Evolutionary conservation across 2,888 invertebrate species (phyloP).

Genomic region (Halictus quadricinctus): DNA sequence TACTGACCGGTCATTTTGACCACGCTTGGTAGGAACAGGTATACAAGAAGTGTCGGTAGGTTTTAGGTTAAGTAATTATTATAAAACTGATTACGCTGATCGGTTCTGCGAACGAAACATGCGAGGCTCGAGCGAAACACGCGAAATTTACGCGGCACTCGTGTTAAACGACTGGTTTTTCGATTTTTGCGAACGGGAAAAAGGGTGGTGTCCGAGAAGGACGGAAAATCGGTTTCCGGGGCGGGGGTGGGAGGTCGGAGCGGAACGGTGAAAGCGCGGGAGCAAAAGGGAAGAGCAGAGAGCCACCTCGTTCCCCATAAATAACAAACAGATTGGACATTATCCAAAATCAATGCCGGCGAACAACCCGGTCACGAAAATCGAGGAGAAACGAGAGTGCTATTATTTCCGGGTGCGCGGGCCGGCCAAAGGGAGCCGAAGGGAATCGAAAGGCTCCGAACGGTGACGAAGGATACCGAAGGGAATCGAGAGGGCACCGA

Average conservation of each 20-base stretch:
- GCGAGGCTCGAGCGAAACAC: neutral
- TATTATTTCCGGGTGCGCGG: conserved; percentile 37
- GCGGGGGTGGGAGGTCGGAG: conserved; percentile 34
- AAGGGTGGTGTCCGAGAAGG: neutral
- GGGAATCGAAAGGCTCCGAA: neutral
- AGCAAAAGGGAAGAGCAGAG: conserved; percentile 48
- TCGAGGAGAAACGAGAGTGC: conserved; percentile 45
- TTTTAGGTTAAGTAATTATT: too few species aligned
- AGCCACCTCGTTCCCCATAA: conserved; percentile 54
- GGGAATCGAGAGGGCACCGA: neutral
- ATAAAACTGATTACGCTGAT: neutral
- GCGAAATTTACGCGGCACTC: neutral
- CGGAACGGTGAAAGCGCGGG: conserved; percentile 47
- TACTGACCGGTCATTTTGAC: too few species aligned
- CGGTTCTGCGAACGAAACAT: neutral
- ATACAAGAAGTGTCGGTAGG: too few species aligned
- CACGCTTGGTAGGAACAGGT: too few species aligned
- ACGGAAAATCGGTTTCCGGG: conserved; percentile 41
- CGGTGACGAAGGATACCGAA: neutral
- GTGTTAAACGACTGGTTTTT: neutral
- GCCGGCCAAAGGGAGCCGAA: neutral
- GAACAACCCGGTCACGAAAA: conserved; percentile 56
- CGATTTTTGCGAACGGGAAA: neutral
- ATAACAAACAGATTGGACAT: conserved; percentile 67
- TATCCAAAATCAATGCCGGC: conserved; percentile 63